A percentile compares a stretch with the other conserved stretches of the same genome.
Evolutionary conservation across 2,113 vertebrate genomes (phyloP).

Genomic region (Bubo blakistoni): DNA sequence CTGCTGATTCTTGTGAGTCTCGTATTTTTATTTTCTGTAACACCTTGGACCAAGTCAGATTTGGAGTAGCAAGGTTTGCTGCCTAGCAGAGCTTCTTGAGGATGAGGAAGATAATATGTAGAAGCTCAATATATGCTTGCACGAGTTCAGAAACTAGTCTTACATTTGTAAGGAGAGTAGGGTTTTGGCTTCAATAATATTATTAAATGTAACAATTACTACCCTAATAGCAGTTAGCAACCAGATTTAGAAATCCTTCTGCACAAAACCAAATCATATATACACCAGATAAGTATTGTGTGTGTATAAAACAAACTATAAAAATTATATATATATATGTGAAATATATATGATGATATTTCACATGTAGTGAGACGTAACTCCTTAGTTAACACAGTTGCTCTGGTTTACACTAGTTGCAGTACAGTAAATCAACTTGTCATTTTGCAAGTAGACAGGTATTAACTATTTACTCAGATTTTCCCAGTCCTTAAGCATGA

Average conservation of each 20-base stretch:
- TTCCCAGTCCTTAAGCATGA: background rate
- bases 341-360: no score
- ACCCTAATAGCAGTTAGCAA: background rate
- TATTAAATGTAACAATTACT: background rate
- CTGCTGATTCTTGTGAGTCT: background rate
- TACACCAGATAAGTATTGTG: background rate
- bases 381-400: background rate
- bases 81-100: background rate
- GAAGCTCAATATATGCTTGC: background rate
- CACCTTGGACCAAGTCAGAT: fast-evolving
- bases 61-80: background rate
- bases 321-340: background rate
- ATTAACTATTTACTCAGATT: background rate
- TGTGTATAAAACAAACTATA: background rate
- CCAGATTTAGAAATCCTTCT: background rate
- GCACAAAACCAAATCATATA: background rate
- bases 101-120: background rate
- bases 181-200: background rate
- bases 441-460: background rate
- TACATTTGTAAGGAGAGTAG: background rate
- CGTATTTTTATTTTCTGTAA: background rate
- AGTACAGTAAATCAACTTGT: background rate
- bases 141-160: background rate
- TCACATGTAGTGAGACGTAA: background rate
- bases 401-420: background rate